These are phyloP conservation scores for Pimephales promelas DNA, from an alignment of 2,113 vertebrate genomes.

Conservation along the genomic window DNA sequence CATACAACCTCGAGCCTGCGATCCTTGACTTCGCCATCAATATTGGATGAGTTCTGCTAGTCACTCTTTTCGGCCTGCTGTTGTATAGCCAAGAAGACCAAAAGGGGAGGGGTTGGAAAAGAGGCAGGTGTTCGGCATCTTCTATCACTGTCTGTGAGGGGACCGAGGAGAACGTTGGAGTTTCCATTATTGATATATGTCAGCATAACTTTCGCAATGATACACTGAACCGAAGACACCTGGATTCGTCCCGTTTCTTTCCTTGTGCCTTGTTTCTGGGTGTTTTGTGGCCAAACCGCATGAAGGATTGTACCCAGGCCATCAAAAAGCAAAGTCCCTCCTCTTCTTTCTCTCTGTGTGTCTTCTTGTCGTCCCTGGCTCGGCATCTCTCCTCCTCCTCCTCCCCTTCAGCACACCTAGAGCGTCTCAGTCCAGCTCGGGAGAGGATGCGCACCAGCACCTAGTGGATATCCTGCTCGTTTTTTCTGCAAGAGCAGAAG, in stretches of 20 bases:
- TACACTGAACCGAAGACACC: conserved; percentile 1
- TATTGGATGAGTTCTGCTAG: conserved; percentile 66
- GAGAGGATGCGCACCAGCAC: conserved; percentile 65
- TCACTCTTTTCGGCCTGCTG: conserved; percentile 38
- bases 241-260: background rate
- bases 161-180: background rate
- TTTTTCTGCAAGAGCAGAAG: conserved; percentile 44
- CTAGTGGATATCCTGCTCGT: conserved; percentile 61
- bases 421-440: conserved; percentile 41
- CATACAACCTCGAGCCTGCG: conserved; percentile 56
- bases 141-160: conserved; percentile 1
- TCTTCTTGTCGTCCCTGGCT: conserved; percentile 1
- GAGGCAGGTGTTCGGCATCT: conserved; percentile 3
- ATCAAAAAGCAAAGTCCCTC: conserved; percentile 48
- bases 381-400: conserved; percentile 42
- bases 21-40: conserved; percentile 63
- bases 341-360: conserved; percentile 27
- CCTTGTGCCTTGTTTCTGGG: conserved; percentile 6
- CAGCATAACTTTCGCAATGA: background rate
- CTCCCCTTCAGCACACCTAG: conserved; percentile 47
- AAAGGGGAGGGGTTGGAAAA: conserved; percentile 16
- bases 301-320: conserved; percentile 20
- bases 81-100: conserved; percentile 6
- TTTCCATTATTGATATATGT: background rate
- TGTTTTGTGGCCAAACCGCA: background rate